phyloP scores from a whole-genome alignment of 2,888 invertebrate genomes.

The Callosobruchus maculatus region DNA sequence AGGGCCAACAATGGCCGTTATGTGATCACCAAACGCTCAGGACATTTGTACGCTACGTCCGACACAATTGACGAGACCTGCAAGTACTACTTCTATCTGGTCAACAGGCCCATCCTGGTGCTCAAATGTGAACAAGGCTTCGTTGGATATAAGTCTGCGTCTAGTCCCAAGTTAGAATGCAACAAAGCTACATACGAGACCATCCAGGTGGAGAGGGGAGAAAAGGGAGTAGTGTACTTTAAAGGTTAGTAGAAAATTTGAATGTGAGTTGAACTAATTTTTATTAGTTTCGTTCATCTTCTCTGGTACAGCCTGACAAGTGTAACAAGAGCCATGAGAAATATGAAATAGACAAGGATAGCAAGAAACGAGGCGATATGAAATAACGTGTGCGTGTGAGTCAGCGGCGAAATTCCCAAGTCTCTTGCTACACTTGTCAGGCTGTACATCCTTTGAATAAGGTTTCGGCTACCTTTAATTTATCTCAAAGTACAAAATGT shows the following conservation, averaged over 20 bases:
- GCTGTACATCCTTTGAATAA: no score
- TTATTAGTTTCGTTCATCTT: no score
- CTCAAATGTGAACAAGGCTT: conserved; percentile 94
- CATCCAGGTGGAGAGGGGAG: conserved; percentile 84
- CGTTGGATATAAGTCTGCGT: conserved; percentile 81
- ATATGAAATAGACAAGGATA: no score
- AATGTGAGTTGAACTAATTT: no score
- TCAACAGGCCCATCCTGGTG: conserved; percentile 90
- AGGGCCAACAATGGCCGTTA: conserved; percentile 93
- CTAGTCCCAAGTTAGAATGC: conserved; percentile 83
- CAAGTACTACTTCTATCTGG: conserved; percentile 91
- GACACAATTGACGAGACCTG: conserved; percentile 80
- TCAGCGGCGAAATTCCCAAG: no score
- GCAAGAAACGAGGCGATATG: no score
- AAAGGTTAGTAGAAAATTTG: conserved; percentile 65
- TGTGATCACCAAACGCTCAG: conserved; percentile 90
- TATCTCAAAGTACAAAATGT: no score
- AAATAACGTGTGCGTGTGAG: no score
- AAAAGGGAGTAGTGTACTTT: conserved; percentile 85
- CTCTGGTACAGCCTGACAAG: no score
- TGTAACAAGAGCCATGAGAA: no score
- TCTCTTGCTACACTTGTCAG: no score
- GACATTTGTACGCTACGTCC: conserved; percentile 85
- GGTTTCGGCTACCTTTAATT: no score
- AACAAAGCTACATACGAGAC: conserved; percentile 94